Evolutionary conservation across 1,140 invertebrate species (phyloP).

Genomic region (Arctopsyche grandis): DNA sequence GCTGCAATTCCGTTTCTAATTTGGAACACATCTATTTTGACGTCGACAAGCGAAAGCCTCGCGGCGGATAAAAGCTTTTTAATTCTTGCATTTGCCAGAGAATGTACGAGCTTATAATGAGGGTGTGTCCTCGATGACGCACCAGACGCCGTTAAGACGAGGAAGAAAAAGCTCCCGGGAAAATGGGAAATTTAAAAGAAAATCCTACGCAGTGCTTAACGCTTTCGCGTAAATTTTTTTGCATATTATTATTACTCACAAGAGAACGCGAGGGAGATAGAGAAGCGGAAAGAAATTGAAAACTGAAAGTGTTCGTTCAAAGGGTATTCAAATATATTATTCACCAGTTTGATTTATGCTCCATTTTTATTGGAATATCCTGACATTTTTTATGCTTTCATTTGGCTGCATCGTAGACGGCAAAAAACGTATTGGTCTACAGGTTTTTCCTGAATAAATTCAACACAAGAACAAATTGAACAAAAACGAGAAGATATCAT

Average conservation of each 20-base stretch:
- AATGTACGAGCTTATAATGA: constrained; percentile 39
- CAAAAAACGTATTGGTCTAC: not conserved
- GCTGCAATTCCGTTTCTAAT: too few relatives aligned
- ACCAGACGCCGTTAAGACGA: not conserved
- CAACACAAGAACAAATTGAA: too few relatives aligned
- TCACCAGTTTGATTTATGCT: constrained; percentile 13
- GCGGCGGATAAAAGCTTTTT: not conserved
- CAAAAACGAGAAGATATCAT: too few relatives aligned
- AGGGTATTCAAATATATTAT: constrained; percentile 15
- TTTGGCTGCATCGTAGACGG: not conserved
- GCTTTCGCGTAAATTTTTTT: not conserved
- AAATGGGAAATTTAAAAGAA: constrained; percentile 20
- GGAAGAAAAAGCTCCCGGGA: not conserved
- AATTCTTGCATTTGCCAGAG: constrained; percentile 17
- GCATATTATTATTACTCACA: not conserved
- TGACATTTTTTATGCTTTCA: constrained; percentile 14
- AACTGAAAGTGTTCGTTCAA: constrained; percentile 21
- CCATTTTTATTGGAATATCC: constrained; percentile 27
- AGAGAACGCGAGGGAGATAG: not conserved
- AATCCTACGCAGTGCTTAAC: not conserved
- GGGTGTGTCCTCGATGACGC: constrained; percentile 22
- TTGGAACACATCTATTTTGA: too few relatives aligned
- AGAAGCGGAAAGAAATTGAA: constrained; percentile 6
- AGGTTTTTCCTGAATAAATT: too few relatives aligned
- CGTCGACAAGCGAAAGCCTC: not conserved